Conservation (phyloP, 2,113 vertebrate genomes). For the Bos javanicus region DNA sequence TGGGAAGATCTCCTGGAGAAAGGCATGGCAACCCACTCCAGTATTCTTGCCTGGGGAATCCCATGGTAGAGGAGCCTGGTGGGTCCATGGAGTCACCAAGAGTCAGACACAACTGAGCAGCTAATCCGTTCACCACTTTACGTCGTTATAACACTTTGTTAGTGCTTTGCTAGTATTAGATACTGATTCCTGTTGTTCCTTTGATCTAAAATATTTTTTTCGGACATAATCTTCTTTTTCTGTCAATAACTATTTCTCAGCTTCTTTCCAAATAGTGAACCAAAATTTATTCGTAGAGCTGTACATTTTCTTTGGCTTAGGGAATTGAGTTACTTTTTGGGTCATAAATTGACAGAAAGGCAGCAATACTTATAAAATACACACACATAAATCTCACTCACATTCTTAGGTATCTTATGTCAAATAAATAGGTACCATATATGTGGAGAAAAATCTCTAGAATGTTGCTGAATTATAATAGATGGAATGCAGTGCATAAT, state of each 20-base stretch:
- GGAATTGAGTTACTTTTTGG: not conserved
- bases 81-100: not conserved
- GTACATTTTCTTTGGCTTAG: slow-evolving; percentile 41
- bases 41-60: not conserved
- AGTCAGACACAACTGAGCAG: not conserved
- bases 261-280: not conserved
- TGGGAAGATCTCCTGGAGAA: not conserved
- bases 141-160: not conserved
- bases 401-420: slow-evolving; percentile 6
- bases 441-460: not conserved
- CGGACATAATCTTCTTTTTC: not conserved
- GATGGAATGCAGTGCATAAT: not conserved
- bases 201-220: not conserved
- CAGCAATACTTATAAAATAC: slow-evolving; percentile 36
- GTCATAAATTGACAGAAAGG: slow-evolving; percentile 29
- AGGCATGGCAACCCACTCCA: not conserved
- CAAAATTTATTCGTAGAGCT: slow-evolving; percentile 33
- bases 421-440: not conserved
- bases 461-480: not conserved
- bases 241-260: not conserved
- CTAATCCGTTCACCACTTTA: not conserved
- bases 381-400: not conserved
- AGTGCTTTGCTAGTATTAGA: not conserved
- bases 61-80: not conserved
- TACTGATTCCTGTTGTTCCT: not conserved